Base-by-base conservation (phyloP, 1,140 invertebrate genomes). In the Aphidius gifuensis region DNA sequence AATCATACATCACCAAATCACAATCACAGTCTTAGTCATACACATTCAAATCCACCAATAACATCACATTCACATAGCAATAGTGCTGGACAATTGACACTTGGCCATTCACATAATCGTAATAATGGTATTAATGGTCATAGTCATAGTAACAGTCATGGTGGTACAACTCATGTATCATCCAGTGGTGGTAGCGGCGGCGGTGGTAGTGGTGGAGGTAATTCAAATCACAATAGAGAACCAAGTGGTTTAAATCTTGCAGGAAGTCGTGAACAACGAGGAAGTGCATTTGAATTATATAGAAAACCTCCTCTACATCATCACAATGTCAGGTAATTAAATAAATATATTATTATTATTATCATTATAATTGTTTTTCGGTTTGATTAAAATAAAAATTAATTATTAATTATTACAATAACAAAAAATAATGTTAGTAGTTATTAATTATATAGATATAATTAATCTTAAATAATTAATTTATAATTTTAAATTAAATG, bases 221-320 rank as follows among this genome's bases (percentile, higher is more conserved):
- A 72, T 62, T 74, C 76, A 0, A 72, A 74, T 7, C 85, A 86
- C 57, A 82, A 83, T 49, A 72, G 82, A 64, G 83, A 87, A 69
- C 80, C 83, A 1, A 85, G 83, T 67, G 80, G 82, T 43, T 70
- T 88, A 42, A 91, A 93, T 78, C 80, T 93, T 68, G 89, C 90
- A 6, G 91, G 92, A 9, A 91, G 92, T 71, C 88, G 92, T 67
- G 93, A 95, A 75, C 92, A 95, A 74, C 83, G 93, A 51, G 93
- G 92, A n/a, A 95, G 93, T 68, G 95, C 95, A 8, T 97, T 97
- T 77, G 94, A 97, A 74, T 82, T 97, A 43, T 97, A 97, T 76
- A 88, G 92, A 69, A 97, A 97, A 80, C 93, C 93, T 80, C 93
- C 93, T 16, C 85, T 83, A 61, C 84, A 88, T 79, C 87, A 90